Evolutionary conservation across 2,888 invertebrate species (phyloP), one percentile per base, ranked within the genome.

Genomic region (Sarcophaga variegata): DNA sequence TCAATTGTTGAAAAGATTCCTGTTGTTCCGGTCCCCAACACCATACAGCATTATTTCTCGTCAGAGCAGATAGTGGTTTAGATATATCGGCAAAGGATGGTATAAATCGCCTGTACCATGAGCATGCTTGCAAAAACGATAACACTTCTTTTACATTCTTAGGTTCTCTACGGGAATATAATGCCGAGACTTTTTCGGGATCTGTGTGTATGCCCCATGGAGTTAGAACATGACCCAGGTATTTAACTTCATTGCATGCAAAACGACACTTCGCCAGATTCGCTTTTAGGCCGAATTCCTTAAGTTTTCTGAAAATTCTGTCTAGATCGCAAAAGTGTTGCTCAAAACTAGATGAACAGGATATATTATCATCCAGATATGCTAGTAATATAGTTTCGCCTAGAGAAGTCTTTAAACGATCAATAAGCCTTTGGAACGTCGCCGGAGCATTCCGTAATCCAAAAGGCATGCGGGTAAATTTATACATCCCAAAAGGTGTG

Each of bases 281-380:
- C 22, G 22, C 22, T 22, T 22, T 22, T 22, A 22, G 22, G 22
- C 22, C 22, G 22, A 22, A 22, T 22, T 22, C 22, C 22, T 22
- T 22, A 22, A 22, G 22, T 22, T 22, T 22, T 22, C 22, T 22
- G 22, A 22, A 22, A 22, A 22, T 22, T 22, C 22, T 22, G 22
- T 22, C 22, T 22, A 22, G 22, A 22, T 22, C 22, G 22, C 22
- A 22, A 22, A 22, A 22, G 22, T 22, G 22, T 22, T 22, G 22
- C 22, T 22, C 22, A 22, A 22, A 92, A 4, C 77, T 70, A 0
- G 82, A 83, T 0, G 91, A 91, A 3, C 90, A 79, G 0, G 91
- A 60, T 0, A 91, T 79, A 4, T 91, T 45, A 59, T 91, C 92
- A 78, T 91, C 92, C 2, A 91, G 59, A 75, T 92, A 92, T 0